phyloP scores from a whole-genome alignment of 2,113 vertebrate genomes.

The Myotis lucifugus region DNA sequence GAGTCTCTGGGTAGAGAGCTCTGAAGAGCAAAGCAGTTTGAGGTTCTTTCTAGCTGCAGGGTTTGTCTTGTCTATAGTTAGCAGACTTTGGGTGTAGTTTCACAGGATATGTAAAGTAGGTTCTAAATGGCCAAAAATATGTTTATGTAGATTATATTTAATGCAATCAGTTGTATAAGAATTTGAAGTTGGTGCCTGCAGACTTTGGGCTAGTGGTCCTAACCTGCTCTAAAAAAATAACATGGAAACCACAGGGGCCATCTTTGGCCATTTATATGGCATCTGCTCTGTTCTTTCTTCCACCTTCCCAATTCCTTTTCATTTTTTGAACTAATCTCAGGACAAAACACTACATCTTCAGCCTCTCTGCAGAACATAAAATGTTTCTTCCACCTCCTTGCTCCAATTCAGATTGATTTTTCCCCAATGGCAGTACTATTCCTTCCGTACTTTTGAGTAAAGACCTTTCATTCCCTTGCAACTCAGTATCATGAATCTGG shows the following conservation, averaged over 20 bases:
- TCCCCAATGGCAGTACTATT: neutral
- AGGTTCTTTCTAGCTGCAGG: neutral
- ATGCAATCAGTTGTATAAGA: neutral
- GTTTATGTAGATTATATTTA: neutral
- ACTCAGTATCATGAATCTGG: neutral
- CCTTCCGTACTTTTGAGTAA: neutral
- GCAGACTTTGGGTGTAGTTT: neutral
- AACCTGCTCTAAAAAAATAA: neutral
- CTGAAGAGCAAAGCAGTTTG: neutral
- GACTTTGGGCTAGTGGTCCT: neutral
- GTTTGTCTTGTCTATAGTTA: neutral
- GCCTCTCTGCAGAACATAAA: neutral
- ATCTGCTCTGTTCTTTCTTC: neutral
- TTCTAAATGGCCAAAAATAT: constrained; percentile 9
- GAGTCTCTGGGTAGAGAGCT: neutral
- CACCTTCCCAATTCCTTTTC: neutral
- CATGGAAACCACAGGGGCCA: neutral
- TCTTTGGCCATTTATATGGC: neutral
- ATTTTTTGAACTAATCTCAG: neutral
- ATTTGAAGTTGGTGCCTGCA: neutral
- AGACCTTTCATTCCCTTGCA: neutral
- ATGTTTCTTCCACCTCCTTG: neutral
- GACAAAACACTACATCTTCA: neutral
- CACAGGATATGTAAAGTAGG: neutral
- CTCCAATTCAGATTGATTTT: neutral